phyloP scores from a whole-genome alignment of 1,140 invertebrate genomes.

The Diorhabda sublineata region DNA sequence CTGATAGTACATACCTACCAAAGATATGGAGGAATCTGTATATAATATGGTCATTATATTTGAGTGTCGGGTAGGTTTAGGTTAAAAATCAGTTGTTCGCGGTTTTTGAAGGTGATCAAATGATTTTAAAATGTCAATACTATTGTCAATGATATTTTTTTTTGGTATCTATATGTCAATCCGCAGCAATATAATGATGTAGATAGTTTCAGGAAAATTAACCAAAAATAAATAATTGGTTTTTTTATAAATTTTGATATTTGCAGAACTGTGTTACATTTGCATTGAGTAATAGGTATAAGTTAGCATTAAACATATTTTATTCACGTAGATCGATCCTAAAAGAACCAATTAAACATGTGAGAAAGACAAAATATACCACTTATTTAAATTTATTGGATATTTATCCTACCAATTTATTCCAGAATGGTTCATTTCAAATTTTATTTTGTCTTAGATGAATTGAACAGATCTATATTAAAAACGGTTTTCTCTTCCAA shows the following conservation, averaged over 20 bases:
- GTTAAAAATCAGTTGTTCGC: constrained; percentile 17
- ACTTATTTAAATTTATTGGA: too few relatives aligned
- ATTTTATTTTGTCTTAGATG: too few relatives aligned
- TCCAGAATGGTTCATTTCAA: too few relatives aligned
- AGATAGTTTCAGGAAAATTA: constrained; percentile 36
- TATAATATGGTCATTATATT: constrained; percentile 33
- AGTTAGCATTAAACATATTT: constrained; percentile 19
- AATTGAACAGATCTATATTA: too few relatives aligned
- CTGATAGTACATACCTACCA: too few relatives aligned
- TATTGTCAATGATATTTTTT: constrained; percentile 46
- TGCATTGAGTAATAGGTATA: constrained; percentile 41
- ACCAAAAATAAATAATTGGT: constrained; percentile 24
- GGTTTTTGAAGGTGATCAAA: constrained; percentile 43
- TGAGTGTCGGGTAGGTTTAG: constrained; percentile 34
- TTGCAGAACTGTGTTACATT: constrained; percentile 43
- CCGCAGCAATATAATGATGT: constrained; percentile 48
- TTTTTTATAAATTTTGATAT: constrained; percentile 46
- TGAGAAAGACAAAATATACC: too few relatives aligned
- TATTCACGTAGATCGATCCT: constrained; percentile 22
- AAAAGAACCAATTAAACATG: neutral
- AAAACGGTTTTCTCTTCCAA: too few relatives aligned
- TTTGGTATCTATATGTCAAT: constrained; percentile 40
- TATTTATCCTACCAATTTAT: too few relatives aligned
- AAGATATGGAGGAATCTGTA: neutral
- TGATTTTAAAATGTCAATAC: constrained; percentile 48